Percentiles rank a stretch among this genome's conserved stretches.
These are phyloP conservation scores for Myiotriccus ornatus DNA, from an alignment of 2,797 vertebrate genomes.

Conservation along the genomic window DNA sequence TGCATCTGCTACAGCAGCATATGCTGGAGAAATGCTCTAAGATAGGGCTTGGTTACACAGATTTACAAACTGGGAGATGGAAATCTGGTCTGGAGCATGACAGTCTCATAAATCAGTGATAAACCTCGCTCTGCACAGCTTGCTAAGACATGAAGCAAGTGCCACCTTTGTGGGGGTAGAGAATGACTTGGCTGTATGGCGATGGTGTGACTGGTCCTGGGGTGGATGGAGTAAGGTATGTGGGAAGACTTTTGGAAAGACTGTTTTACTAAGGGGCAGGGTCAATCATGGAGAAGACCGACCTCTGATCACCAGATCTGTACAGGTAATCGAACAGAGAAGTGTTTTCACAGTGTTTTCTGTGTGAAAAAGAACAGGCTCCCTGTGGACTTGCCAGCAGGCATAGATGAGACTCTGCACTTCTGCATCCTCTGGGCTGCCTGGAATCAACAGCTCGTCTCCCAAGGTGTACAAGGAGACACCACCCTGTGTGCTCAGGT, in stretches of 20 bases:
- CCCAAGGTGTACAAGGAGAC: not conserved
- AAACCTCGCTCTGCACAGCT: not conserved
- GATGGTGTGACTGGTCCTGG: not conserved
- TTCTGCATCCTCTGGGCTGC: not conserved
- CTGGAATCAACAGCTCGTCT: fast-evolving
- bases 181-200: not conserved
- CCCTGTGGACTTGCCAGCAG: not conserved
- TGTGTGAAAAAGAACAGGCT: not conserved
- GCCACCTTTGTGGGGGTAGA: not conserved
- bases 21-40: not conserved
- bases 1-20: not conserved
- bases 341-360: not conserved
- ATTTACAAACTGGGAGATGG: not conserved
- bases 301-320: not conserved
- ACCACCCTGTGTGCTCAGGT: not conserved
- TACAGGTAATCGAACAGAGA: not conserved
- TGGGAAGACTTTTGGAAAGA: not conserved
- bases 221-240: not conserved
- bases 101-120: not conserved
- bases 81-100: not conserved
- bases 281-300: not conserved
- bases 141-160: not conserved
- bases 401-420: not conserved
- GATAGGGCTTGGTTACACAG: not conserved
- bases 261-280: not conserved